A percentile compares a stretch with the other conserved stretches of the same genome.
Evolutionary conservation across 1,140 invertebrate genomes (phyloP).

Genomic region (Ceratina japonica): DNA sequence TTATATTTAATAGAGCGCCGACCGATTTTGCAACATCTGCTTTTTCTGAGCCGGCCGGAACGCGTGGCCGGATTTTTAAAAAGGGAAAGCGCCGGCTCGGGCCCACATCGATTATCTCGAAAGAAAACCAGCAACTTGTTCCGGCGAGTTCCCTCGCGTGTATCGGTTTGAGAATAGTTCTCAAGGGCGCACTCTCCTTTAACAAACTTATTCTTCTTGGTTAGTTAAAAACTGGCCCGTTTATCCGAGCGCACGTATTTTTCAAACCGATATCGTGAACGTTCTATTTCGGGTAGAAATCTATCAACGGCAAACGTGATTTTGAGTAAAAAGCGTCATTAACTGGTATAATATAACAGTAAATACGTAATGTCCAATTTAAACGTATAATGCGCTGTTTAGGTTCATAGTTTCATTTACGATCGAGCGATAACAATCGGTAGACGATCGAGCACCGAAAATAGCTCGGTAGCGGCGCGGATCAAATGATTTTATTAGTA

Average conservation of each 20-base stretch:
- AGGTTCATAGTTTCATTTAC: not conserved
- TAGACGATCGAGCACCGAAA: not conserved
- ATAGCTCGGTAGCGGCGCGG: not conserved
- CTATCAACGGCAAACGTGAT: no score
- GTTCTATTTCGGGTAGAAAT: no score
- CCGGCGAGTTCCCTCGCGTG: not conserved
- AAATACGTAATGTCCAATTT: not conserved
- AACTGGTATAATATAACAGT: not conserved
- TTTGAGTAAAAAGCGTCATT: no score
- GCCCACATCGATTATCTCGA: slow-evolving; percentile 20
- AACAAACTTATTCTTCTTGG: not conserved
- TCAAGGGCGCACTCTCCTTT: not conserved
- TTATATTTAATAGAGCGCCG: slow-evolving; percentile 58
- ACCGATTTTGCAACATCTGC: slow-evolving; percentile 57
- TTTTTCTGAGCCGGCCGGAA: not conserved
- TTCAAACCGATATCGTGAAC: no score
- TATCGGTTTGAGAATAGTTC: slow-evolving; percentile 3
- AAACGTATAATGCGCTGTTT: not conserved
- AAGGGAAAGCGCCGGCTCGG: not conserved
- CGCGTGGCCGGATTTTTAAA: slow-evolving; percentile 7
- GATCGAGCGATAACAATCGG: not conserved
- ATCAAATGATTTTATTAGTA: slow-evolving; percentile 9
- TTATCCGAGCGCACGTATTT: no score
- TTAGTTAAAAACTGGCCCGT: no score
- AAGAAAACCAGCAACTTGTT: not conserved